Evolutionary conservation across 2,113 vertebrate species (phyloP), one percentile per base, ranked within the genome.

Genomic region (Microcebus lehilahytsara): DNA sequence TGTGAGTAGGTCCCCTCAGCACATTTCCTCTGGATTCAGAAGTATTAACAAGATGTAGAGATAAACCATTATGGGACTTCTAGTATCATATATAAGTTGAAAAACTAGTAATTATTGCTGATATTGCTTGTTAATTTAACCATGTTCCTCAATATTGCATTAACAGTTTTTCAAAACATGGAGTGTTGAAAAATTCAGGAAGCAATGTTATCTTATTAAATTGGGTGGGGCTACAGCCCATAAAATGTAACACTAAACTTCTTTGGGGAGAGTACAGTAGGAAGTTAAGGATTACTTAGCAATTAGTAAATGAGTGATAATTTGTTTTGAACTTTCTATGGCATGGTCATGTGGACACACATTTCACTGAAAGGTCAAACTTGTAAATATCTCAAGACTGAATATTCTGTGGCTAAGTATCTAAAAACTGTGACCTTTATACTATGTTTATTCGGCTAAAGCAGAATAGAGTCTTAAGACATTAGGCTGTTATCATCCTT

Each of bases 311-410:
- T 71, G 58, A 20, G 16, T 40, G 13, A 56, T 89, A 66, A 66
- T 37, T 11, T 58, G 67, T 95, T 90, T 86, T 93, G 12, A 71
- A 16, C 9, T 62, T 92, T 69, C 34, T 40, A n/a, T 20, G 8
- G 3, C 40, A 19, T 37, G 40, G 10, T 62, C 69, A 51, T 58
- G 9, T 78, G 53, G 85, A 75, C 69, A 74, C 34, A 93, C 6
- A 94, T 93, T 95, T 90, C 46, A 66, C 42, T 89, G 74, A 96
- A 97, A 97, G 72, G 92, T 95, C 92, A 97, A 88, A 88, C 49
- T 77, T 95, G 49, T 91, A 90, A 87, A 69, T 67, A 27, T 51
- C 93, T 91, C 51, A 51, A 80, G 66, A 94, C 58, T 89, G 34
- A 93, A 93, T 22, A 84, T 74, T 91, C 53, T 85, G 27, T 69